phyloP scores from a whole-genome alignment of 2,888 invertebrate genomes.

The Crossocerus cetratus region DNA sequence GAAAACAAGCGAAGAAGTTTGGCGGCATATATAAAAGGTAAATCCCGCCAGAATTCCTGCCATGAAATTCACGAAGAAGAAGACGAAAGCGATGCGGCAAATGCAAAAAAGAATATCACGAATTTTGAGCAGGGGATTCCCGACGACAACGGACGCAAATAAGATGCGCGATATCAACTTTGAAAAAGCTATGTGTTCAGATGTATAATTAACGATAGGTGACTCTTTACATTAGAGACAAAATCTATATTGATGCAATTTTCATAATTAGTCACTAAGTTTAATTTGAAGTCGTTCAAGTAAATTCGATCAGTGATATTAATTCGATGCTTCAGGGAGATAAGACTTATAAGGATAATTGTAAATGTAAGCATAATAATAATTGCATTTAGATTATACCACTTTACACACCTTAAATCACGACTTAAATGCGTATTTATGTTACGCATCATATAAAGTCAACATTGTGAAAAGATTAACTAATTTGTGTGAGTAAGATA shows the following conservation, averaged over 20 bases:
- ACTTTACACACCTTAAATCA: neutral
- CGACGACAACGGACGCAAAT: constrained; percentile 1
- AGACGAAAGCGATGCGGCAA: constrained; percentile 37
- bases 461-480: no score
- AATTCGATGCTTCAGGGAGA: no score
- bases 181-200: no score
- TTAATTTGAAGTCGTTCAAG: no score
- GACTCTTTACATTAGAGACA: no score
- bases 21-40: constrained; percentile 78
- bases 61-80: constrained; percentile 79
- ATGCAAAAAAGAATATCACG: constrained; percentile 9
- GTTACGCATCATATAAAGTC: no score
- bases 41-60: constrained; percentile 77
- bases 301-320: no score
- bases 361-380: neutral
- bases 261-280: no score
- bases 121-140: neutral
- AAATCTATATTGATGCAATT: no score
- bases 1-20: constrained; percentile 79
- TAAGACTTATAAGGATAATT: neutral
- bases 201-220: no score
- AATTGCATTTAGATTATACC: constrained; percentile 20
- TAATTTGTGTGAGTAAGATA: no score
- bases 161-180: neutral
- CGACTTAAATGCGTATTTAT: no score